These are phyloP conservation scores for Pica pica DNA, from an alignment of 2,113 vertebrate genomes.

Conservation along the genomic window DNA sequence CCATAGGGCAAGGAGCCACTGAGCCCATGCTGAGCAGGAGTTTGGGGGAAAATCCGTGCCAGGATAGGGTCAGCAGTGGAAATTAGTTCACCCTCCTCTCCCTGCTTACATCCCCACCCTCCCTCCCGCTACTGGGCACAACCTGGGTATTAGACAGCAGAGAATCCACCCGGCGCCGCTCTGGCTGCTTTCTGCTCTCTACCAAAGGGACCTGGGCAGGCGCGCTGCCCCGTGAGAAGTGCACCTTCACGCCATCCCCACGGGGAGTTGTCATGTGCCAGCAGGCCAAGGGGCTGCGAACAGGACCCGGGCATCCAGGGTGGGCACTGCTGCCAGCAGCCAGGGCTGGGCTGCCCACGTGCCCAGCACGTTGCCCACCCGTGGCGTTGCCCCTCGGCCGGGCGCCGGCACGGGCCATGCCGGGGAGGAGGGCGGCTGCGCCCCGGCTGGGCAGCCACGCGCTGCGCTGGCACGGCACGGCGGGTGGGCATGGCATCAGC, in stretches of 20 bases:
- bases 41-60: not conserved
- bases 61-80: not conserved
- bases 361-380: not conserved
- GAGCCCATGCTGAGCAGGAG: not conserved
- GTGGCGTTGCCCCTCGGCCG: not conserved
- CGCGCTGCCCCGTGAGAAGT: rapidly evolving
- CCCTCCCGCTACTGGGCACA: not conserved
- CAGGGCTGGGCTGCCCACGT: not conserved
- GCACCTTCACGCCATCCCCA: rapidly evolving
- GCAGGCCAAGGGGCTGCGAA: not conserved
- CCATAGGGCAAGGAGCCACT: not conserved
- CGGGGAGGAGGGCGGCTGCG: not conserved
- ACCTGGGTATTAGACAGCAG: not conserved
- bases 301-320: rapidly evolving
- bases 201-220: not conserved
- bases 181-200: not conserved
- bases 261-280: not conserved
- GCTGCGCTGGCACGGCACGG: not conserved
- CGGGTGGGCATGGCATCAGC: not conserved
- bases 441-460: not conserved
- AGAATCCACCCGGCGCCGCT: not conserved
- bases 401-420: not conserved
- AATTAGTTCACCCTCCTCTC: not conserved
- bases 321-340: not conserved
- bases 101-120: not conserved